Base-by-base conservation (phyloP, 2,888 invertebrate genomes). In the Prosapia bicincta region DNA sequence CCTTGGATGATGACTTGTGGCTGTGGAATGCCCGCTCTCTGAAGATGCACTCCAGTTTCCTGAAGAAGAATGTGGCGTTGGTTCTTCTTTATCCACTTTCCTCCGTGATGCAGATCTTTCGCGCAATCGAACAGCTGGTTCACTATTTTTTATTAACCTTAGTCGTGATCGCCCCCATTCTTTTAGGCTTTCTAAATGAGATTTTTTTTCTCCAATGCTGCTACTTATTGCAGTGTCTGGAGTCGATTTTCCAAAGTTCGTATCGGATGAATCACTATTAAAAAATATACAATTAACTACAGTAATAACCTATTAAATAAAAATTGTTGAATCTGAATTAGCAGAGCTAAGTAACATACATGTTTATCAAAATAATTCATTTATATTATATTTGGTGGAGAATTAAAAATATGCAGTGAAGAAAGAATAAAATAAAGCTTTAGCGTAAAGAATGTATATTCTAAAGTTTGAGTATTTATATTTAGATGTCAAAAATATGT, bases 31-130 rank as follows among this genome's bases (percentile, higher is more conserved):
- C 76, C 95, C 95, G 73, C 94, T 95, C 84, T 95, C 95, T 0
- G 95, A 95, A 83, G 96, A 96, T 0, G 95, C 96, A 80, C 95
- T 95, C 97, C 97, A 97, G 85, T 97, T 97, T 54, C 97, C 97
- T 82, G 94, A 93, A 15, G 95, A 95, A 0, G 96, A 96, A 85
- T 96, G 93, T 3, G 83, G 82, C 38, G 92, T 93, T 82, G 95
- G 94, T 79, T 95, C 95, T 84, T 92, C 92, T 73, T 86, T 85
- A 67, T 87, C 88, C 77, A 78, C 77, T 75, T 80, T 79, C 74
- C 82, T 79, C 32, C 80, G 75, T 0, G 78, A 77, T 38, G 89
- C 88, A 1, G 93, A 90, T 72, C 92, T 90, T 80, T 92, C 92
- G 79, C 95, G 87, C 83, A 96, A 86, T 85, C 93, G 93, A 1